Evolutionary conservation across 2,888 invertebrate genomes (phyloP).

Genomic region (Cinara cedri): DNA sequence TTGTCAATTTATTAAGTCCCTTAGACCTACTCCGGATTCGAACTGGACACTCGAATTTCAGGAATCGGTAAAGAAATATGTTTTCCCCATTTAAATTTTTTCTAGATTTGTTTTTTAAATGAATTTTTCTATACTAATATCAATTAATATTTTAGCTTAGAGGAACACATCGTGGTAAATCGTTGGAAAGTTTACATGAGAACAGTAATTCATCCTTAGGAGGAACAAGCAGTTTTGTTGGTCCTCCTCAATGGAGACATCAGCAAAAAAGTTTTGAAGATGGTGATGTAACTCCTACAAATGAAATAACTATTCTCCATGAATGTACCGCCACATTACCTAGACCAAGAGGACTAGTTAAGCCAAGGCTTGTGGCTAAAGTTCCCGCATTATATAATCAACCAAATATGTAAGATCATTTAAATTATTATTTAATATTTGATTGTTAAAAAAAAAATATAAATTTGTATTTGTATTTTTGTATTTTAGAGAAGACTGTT

Average conservation of each 20-base stretch:
- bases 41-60: conserved; percentile 57
- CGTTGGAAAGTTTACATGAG: conserved; percentile 83
- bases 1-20: conserved; percentile 50
- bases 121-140: background rate
- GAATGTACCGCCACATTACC: conserved; percentile 83
- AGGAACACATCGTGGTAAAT: conserved; percentile 79
- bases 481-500: conserved; percentile 45
- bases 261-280: conserved; percentile 77
- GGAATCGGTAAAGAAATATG: conserved; percentile 51
- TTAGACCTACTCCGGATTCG: conserved; percentile 54
- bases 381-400: conserved; percentile 64
- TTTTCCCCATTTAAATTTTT: conserved; percentile 32
- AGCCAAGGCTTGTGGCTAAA: conserved; percentile 83
- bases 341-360: conserved; percentile 79
- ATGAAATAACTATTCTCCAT: conserved; percentile 68
- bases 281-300: conserved; percentile 88
- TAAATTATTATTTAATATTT: background rate
- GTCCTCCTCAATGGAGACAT: conserved; percentile 58
- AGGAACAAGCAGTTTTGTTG: conserved; percentile 62
- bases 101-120: conserved; percentile 26
- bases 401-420: conserved; percentile 58
- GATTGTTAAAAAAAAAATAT: background rate
- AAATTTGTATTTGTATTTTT: conserved; percentile 3
- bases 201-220: conserved; percentile 65
- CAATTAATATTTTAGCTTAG: conserved; percentile 69